A percentile compares a stretch with the other conserved stretches of the same genome.
phyloP scores from a whole-genome alignment of 2,113 vertebrate species.

The Irena cyanogastra region DNA sequence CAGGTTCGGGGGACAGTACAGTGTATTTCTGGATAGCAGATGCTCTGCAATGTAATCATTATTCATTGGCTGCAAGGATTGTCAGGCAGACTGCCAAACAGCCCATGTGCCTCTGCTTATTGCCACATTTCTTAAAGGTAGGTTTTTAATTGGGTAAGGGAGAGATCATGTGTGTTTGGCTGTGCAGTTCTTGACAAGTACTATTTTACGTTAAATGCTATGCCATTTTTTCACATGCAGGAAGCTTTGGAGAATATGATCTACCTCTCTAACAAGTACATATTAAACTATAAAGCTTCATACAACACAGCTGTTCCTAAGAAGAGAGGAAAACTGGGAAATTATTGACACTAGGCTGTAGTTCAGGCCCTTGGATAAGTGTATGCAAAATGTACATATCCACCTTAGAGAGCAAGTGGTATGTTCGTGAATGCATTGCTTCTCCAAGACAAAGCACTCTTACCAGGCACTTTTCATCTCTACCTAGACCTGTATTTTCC shows the following conservation, averaged over 20 bases:
- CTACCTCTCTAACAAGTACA: not conserved
- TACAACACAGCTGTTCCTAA: not conserved
- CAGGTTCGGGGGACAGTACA: conserved; percentile 45
- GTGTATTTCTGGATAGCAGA: conserved; percentile 67
- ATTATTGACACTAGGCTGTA: not conserved
- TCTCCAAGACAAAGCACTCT: not conserved
- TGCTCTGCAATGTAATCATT: conserved; percentile 47
- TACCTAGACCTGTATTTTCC: not conserved
- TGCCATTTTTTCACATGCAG: conserved; percentile 35
- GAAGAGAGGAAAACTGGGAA: not conserved
- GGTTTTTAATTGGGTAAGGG: conserved; percentile 63
- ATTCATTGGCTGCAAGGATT: conserved; percentile 55
- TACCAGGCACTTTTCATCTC: not conserved
- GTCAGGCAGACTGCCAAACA: conserved; percentile 65
- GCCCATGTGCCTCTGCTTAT: conserved; percentile 68
- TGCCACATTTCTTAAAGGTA: conserved; percentile 66
- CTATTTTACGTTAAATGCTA: conserved; percentile 42
- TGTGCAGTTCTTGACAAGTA: conserved; percentile 59
- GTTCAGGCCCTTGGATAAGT: not conserved
- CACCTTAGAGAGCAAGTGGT: not conserved
- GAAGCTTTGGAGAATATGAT: conserved; percentile 1
- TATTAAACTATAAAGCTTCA: not conserved
- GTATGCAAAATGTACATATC: not conserved
- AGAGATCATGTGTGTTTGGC: conserved; percentile 58
- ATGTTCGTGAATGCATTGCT: not conserved